Evolutionary conservation across 2,113 vertebrate species (phyloP).

Genomic region (Oophaga pumilio): DNA sequence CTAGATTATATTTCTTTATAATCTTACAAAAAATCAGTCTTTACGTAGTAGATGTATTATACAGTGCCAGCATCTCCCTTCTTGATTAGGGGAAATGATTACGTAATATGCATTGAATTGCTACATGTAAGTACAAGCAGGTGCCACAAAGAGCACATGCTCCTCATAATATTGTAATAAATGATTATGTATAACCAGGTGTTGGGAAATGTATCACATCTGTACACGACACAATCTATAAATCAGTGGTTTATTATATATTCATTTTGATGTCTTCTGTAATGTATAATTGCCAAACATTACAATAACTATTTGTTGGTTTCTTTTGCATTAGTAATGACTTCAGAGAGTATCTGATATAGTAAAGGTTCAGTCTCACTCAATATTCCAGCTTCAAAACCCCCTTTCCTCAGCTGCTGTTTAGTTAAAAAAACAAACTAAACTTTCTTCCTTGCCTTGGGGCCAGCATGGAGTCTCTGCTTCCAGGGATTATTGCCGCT

Average conservation of each 20-base stretch:
- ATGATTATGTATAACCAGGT: constrained; percentile 31
- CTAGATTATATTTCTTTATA: neutral
- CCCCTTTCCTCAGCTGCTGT: too few relatives aligned
- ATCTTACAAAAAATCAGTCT: constrained; percentile 11
- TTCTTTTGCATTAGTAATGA: neutral
- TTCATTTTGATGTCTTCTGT: neutral
- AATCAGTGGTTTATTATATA: neutral
- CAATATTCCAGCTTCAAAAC: too few relatives aligned
- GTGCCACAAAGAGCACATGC: neutral
- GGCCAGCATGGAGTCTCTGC: too few relatives aligned
- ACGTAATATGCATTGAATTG: constrained; percentile 1
- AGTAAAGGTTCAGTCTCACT: too few relatives aligned
- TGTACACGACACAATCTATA: neutral
- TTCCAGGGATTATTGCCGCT: too few relatives aligned
- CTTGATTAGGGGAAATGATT: constrained; percentile 25
- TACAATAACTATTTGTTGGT: neutral
- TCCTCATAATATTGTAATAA: neutral
- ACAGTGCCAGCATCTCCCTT: neutral
- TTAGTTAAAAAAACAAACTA: too few relatives aligned
- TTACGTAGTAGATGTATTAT: neutral
- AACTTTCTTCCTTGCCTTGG: too few relatives aligned
- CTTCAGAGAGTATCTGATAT: too few relatives aligned
- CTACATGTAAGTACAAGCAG: constrained; percentile 10
- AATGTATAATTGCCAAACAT: neutral
- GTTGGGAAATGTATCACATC: neutral